Evolutionary conservation across 2,888 invertebrate genomes (phyloP), one percentile per base, ranked within the genome.

Genomic region (Mylabris sibirica): DNA sequence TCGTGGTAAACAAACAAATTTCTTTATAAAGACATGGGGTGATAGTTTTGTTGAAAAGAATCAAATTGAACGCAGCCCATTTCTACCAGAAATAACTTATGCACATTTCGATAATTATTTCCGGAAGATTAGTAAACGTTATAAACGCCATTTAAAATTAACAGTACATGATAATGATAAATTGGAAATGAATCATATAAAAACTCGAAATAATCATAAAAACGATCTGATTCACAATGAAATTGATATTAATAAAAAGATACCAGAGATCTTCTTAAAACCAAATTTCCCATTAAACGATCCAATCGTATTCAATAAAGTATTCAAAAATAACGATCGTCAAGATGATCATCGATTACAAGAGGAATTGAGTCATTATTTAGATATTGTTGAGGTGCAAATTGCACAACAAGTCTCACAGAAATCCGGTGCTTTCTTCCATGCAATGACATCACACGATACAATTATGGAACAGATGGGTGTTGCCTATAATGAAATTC

Each of bases 1-100:
- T 72, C 91, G 93, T 81, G 93, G 97, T 74, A 98, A 97, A 85
- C 94, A 95, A 84, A 90, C 89, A 73, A 91, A 97, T 84, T 96
- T 99, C 81, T 97, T 99, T 81, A 97, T 97, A 0, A 96, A 96
- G 84, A 97, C 97, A 71, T 99, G 99, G 99, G 99, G 99, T 59
- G 98, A 98, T 79, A 89, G 90, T 69, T 99, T 99, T 85, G 90
- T 96, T 22, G 97, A 97, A 72, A 92, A 93, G 78, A 87, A 89
- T 30, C 89, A 91, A 60, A 90, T 97, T 77, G 89, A 91, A 49
- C 90, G 92, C 75, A 94, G 94, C 78, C 90, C 92, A 0, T 91
- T 93, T 83, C 86, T 98, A 76, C 95, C 95, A 53, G 93, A 95
- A 78, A 92, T 98, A 69, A 91, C 90, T 17, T 89, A 91, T 82